Percentiles rank a stretch among this genome's conserved stretches.
phyloP scores from a whole-genome alignment of 2,888 invertebrate genomes.

The Scrobipalpa costella region DNA sequence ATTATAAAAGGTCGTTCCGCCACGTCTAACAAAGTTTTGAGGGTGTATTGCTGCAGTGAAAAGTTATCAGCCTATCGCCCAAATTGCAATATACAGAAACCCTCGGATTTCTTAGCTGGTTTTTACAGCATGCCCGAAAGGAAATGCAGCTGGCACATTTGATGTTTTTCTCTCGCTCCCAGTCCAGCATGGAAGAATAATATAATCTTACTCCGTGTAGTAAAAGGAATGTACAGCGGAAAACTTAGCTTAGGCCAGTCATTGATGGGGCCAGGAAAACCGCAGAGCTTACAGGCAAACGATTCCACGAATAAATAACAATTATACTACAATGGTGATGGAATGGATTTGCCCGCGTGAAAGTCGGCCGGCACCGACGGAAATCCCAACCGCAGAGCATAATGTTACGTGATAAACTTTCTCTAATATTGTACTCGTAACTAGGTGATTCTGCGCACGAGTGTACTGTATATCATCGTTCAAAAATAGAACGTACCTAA shows the following conservation, averaged over 20 bases:
- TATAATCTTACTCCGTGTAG: background rate
- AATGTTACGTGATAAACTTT: conserved; percentile 22
- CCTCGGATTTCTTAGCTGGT: too few species aligned
- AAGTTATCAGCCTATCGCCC: too few species aligned
- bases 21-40: too few species aligned
- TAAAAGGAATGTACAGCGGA: conserved; percentile 7
- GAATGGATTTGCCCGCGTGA: conserved; percentile 22
- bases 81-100: too few species aligned
- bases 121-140: too few species aligned
- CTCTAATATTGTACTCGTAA: conserved; percentile 20
- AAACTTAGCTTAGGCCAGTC: conserved; percentile 7
- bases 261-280: conserved; percentile 38
- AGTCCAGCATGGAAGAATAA: too few species aligned
- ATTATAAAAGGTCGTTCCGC: too few species aligned
- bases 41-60: too few species aligned
- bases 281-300: conserved; percentile 32
- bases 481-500: background rate
- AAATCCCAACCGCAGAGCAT: conserved; percentile 19
- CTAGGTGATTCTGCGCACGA: conserved; percentile 5
- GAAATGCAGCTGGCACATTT: too few species aligned
- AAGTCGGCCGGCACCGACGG: conserved; percentile 17
- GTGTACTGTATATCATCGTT: background rate
- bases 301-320: conserved; percentile 23
- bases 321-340: background rate
- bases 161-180: too few species aligned